These are phyloP conservation scores for Malurus alboscapulatus DNA, from an alignment of 2,113 vertebrate species.

Conservation along the genomic window DNA sequence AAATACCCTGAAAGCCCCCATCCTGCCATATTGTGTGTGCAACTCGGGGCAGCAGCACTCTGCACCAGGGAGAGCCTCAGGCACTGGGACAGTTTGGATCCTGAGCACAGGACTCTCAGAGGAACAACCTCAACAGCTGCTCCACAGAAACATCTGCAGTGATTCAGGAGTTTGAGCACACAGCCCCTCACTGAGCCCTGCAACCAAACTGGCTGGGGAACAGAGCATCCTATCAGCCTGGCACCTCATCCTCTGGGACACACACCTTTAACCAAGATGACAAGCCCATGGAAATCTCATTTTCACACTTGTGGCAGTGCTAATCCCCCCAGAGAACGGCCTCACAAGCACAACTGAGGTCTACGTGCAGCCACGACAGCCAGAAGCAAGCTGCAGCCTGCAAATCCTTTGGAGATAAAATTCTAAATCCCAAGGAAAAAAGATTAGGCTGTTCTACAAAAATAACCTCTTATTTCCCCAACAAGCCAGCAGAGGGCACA, in stretches of 20 bases:
- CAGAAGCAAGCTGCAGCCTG: background rate
- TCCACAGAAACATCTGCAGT: background rate
- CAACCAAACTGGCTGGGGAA: background rate
- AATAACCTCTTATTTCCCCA: background rate
- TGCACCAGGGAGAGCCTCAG: background rate
- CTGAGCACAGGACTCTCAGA: rapidly evolving
- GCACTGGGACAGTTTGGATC: background rate
- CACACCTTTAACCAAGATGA: background rate
- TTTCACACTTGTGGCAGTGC: background rate
- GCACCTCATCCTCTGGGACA: background rate
- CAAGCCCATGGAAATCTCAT: background rate
- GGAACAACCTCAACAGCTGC: background rate
- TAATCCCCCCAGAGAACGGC: background rate
- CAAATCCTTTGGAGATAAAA: background rate
- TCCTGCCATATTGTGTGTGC: rapidly evolving
- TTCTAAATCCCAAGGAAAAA: background rate
- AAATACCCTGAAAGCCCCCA: rapidly evolving
- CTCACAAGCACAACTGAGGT: background rate
- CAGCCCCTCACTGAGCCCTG: background rate
- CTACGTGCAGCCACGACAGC: rapidly evolving
- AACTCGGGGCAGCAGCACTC: rapidly evolving
- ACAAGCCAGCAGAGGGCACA: constrained; percentile 63
- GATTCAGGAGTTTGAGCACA: background rate
- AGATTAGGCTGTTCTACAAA: rapidly evolving
- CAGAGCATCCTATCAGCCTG: background rate